Evolutionary conservation across 2,888 invertebrate species (phyloP).

Genomic region (Perdita meconis): DNA sequence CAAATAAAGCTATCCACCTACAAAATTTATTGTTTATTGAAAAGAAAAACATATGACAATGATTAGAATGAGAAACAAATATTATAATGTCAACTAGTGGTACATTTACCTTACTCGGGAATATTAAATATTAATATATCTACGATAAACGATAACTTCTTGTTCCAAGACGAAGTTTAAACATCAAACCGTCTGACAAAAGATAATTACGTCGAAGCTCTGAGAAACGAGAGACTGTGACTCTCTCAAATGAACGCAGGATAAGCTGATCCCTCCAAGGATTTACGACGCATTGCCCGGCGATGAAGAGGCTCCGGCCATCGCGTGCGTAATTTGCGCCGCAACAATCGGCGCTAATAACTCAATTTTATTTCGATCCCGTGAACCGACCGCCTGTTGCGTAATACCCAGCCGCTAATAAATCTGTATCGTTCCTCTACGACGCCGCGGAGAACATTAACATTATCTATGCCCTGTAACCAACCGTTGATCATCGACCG

Average conservation of each 20-base stretch:
- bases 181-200: too few relatives aligned
- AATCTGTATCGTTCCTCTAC: conserved; percentile 9
- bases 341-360: conserved; percentile 26
- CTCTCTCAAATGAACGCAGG: not conserved
- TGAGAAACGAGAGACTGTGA: not conserved
- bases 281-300: not conserved
- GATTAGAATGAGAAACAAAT: too few relatives aligned
- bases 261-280: not conserved
- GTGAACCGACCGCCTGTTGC: conserved; percentile 40
- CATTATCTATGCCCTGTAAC: conserved; percentile 21
- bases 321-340: conserved; percentile 10
- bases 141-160: too few relatives aligned
- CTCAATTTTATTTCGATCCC: conserved; percentile 17
- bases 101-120: too few relatives aligned
- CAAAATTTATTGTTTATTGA: too few relatives aligned
- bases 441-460: conserved; percentile 9
- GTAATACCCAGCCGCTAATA: conserved; percentile 23
- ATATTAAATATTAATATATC: too few relatives aligned
- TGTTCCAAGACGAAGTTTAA: too few relatives aligned
- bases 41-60: too few relatives aligned
- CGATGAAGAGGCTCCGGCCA: not conserved
- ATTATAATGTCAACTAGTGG: too few relatives aligned
- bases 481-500: conserved; percentile 55
- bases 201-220: too few relatives aligned
- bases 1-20: too few relatives aligned